phyloP scores from a whole-genome alignment of 2,113 vertebrate species.

The Burhinus bistriatus region DNA sequence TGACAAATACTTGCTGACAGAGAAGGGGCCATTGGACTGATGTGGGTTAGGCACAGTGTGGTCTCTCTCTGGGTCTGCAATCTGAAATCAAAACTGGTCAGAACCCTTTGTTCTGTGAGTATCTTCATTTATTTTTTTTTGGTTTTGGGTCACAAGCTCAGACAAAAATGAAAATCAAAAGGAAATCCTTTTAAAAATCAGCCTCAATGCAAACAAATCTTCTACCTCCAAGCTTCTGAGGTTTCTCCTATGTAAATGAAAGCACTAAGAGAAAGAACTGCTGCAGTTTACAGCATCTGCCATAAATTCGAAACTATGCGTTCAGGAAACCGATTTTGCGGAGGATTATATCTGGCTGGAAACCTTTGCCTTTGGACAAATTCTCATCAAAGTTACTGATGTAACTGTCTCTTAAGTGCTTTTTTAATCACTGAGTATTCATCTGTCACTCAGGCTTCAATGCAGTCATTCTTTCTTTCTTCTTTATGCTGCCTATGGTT shows the following conservation, averaged over 20 bases:
- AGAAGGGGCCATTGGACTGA: neutral
- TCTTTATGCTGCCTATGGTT: slow-evolving; percentile 62
- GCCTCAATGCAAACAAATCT: neutral
- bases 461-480: slow-evolving; percentile 58
- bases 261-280: neutral
- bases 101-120: neutral
- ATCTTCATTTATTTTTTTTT: neutral
- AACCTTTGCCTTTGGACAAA: slow-evolving; percentile 44
- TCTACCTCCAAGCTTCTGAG: neutral
- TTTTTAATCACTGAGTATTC: slow-evolving; percentile 55
- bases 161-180: neutral
- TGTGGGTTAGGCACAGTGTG: too few species aligned
- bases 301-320: neutral
- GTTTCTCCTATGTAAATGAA: neutral
- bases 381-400: slow-evolving; percentile 24
- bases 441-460: slow-evolving; percentile 65
- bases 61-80: neutral
- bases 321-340: neutral
- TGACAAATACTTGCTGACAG: neutral
- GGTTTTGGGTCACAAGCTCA: neutral
- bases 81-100: neutral
- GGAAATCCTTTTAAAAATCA: neutral
- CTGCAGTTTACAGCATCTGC: neutral
- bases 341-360: neutral
- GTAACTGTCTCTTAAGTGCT: slow-evolving; percentile 32